Percentiles rank a stretch among this genome's conserved stretches.
These are phyloP conservation scores for Pseudolycoriella hygida DNA, from an alignment of 2,888 invertebrate genomes.

Conservation along the genomic window DNA sequence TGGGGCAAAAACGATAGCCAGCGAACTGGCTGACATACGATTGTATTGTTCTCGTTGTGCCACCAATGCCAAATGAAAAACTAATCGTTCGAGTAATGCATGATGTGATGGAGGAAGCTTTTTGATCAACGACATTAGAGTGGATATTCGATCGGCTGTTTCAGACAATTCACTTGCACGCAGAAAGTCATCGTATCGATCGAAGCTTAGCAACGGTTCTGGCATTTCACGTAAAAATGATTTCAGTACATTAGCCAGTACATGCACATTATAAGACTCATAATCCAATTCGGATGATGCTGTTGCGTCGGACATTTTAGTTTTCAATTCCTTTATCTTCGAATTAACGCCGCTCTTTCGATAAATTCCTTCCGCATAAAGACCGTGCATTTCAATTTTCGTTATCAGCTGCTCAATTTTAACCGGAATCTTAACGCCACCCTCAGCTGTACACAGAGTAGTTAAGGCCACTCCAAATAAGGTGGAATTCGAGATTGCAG, in stretches of 20 bases:
- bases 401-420: slow-evolving; percentile 76
- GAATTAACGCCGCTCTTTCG: slow-evolving; percentile 79
- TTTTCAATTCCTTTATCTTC: slow-evolving; percentile 60
- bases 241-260: slow-evolving; percentile 76
- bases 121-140: slow-evolving; percentile 70
- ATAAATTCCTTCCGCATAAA: slow-evolving; percentile 87
- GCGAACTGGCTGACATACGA: slow-evolving; percentile 77
- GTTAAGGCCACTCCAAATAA: slow-evolving; percentile 71
- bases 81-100: slow-evolving; percentile 76
- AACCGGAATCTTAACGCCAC: slow-evolving; percentile 49
- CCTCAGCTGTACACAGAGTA: slow-evolving; percentile 52
- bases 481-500: slow-evolving; percentile 14
- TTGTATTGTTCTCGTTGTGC: slow-evolving; percentile 75
- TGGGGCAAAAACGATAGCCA: slow-evolving; percentile 90
- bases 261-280: slow-evolving; percentile 73
- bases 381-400: slow-evolving; percentile 77
- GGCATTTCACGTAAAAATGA: slow-evolving; percentile 82
- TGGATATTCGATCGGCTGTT: slow-evolving; percentile 63
- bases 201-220: slow-evolving; percentile 81
- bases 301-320: slow-evolving; percentile 48
- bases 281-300: slow-evolving; percentile 49
- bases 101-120: slow-evolving; percentile 80
- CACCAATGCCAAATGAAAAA: slow-evolving; percentile 82
- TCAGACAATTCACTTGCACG: slow-evolving; percentile 73
- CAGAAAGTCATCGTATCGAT: slow-evolving; percentile 87